These are phyloP conservation scores for Menidia menidia DNA, from an alignment of 2,797 vertebrate species.

Conservation along the genomic window DNA sequence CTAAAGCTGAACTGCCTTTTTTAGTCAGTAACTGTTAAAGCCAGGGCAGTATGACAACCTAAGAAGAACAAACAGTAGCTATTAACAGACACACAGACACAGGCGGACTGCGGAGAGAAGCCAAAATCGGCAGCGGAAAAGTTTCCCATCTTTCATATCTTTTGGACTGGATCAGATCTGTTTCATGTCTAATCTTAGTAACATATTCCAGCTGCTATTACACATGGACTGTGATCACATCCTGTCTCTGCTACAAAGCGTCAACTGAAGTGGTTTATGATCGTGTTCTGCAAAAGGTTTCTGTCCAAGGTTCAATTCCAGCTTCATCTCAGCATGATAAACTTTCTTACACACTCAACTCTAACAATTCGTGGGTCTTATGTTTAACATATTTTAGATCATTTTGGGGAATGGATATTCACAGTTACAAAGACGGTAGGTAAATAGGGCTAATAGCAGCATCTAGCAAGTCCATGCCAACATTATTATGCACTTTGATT, in stretches of 20 bases:
- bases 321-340: constrained; percentile 29
- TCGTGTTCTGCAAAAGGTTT: constrained; percentile 20
- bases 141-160: neutral
- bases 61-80: neutral
- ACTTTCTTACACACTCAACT: neutral
- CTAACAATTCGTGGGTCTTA: neutral
- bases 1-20: constrained; percentile 9
- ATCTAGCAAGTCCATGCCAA: constrained; percentile 24
- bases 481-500: constrained; percentile 5
- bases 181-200: constrained; percentile 1
- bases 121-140: neutral
- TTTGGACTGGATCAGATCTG: constrained; percentile 2
- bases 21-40: constrained; percentile 10
- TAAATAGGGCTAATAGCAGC: constrained; percentile 9
- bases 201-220: neutral
- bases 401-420: constrained; percentile 9
- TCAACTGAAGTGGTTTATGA: constrained; percentile 37
- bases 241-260: constrained; percentile 12
- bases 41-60: neutral
- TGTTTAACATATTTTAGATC: neutral
- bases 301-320: constrained; percentile 62
- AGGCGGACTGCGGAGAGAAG: neutral
- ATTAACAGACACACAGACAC: neutral
- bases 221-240: neutral
- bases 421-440: neutral